Percentiles rank a stretch among this genome's conserved stretches.
Conservation (phyloP, 1,140 invertebrate species). For the Drosophila gunungcola region DNA sequence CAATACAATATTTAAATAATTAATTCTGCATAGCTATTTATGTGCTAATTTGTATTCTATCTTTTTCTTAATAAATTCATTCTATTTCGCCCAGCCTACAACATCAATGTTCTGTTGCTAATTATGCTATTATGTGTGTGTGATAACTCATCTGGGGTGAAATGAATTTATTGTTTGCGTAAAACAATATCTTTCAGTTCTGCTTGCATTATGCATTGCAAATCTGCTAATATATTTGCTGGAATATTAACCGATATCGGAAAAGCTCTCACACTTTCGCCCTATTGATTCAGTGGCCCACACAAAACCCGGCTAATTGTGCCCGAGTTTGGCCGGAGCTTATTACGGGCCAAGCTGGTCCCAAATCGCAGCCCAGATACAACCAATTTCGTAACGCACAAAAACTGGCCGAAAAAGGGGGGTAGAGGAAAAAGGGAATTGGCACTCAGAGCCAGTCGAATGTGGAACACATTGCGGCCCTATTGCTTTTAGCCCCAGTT, state of each 20-base stretch:
- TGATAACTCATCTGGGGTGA: conserved; percentile 11
- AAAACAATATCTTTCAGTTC: background rate
- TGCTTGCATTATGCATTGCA: conserved; percentile 36
- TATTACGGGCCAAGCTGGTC: conserved; percentile 26
- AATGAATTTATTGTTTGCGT: conserved; percentile 12
- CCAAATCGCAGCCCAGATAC: conserved; percentile 7
- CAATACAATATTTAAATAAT: no score
- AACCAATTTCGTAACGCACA: conserved; percentile 55
- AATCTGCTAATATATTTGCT: conserved; percentile 39
- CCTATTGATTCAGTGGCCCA: conserved; percentile 63
- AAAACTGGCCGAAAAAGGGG: conserved; percentile 44
- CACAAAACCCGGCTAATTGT: conserved; percentile 50
- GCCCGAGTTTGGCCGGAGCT: conserved; percentile 26
- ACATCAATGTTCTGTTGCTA: no score
- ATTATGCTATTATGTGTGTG: conserved; percentile 5
- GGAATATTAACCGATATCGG: conserved; percentile 44
- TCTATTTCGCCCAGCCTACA: no score
- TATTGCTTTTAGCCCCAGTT: conserved; percentile 71
- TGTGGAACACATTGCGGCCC: conserved; percentile 57
- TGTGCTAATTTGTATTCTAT: no score
- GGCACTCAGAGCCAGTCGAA: conserved; percentile 32
- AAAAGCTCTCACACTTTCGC: conserved; percentile 16
- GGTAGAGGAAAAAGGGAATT: background rate
- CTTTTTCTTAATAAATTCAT: no score
- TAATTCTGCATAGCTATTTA: no score